These are phyloP conservation scores for Phortica variegata DNA, from an alignment of 1,140 invertebrate species.

Conservation along the genomic window DNA sequence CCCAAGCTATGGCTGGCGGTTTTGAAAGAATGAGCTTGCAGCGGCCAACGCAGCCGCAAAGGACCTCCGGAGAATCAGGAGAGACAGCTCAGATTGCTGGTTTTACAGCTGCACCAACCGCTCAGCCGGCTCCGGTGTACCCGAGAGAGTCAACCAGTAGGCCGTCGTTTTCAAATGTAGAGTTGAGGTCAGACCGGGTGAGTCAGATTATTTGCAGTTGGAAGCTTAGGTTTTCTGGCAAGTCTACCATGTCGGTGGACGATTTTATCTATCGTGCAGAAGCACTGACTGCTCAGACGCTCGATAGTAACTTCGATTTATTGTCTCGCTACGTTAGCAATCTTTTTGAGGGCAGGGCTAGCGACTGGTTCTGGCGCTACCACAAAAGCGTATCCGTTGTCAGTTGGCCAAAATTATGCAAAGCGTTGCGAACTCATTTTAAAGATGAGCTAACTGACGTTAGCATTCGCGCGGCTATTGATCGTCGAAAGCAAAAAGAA, in stretches of 20 bases:
- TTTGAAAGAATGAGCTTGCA: too few relatives aligned
- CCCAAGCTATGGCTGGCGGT: too few relatives aligned
- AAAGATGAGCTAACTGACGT: conserved; percentile 4
- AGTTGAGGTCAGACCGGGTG: too few relatives aligned
- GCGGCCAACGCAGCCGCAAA: too few relatives aligned
- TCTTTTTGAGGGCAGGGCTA: conserved; percentile 2
- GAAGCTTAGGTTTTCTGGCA: conserved; percentile 6
- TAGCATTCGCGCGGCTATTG: conserved; percentile 4
- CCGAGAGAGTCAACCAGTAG: too few relatives aligned
- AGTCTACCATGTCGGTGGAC: conserved; percentile 1
- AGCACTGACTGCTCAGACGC: conserved; percentile 5
- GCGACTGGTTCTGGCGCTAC: conserved; percentile 10
- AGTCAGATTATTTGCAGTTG: conserved; percentile 8
- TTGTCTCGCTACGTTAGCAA: conserved; percentile 5
- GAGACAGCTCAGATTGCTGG: too few relatives aligned
- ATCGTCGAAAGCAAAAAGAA: conserved; percentile 7
- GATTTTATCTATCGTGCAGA: conserved; percentile 8
- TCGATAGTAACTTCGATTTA: conserved; percentile 7
- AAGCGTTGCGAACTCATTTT: conserved; percentile 5
- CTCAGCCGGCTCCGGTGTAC: too few relatives aligned
- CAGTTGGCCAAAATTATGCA: background rate
- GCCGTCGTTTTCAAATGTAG: too few relatives aligned
- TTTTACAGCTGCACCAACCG: too few relatives aligned
- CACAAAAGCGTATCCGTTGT: conserved; percentile 5
- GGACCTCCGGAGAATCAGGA: too few relatives aligned